phyloP scores from a whole-genome alignment of 2,113 vertebrate species.

The Chascanopsetta lugubris region DNA sequence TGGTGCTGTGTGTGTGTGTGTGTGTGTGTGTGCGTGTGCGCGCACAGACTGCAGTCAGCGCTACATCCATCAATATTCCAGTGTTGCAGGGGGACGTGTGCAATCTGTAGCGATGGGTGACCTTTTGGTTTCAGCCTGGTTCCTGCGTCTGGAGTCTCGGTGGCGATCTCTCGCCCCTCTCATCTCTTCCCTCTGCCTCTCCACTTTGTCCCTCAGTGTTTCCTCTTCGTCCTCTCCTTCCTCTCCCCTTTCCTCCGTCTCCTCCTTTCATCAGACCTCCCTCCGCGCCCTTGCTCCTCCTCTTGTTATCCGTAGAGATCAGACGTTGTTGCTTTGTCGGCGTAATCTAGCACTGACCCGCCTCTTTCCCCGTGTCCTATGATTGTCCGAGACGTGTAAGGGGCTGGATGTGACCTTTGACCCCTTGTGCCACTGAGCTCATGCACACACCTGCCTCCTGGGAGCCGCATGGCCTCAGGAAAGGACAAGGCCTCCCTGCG shows the following conservation, averaged over 20 bases:
- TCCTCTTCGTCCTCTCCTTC: neutral
- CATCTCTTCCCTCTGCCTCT: constrained; percentile 27
- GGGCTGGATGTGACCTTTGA: constrained; percentile 35
- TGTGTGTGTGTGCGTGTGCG: neutral
- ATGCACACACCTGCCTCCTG: constrained; percentile 41
- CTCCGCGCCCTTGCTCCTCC: neutral
- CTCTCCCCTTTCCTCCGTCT: neutral
- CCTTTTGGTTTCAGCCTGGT: constrained; percentile 56
- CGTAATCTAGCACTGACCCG: constrained; percentile 17
- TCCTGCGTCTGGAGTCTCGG: constrained; percentile 21
- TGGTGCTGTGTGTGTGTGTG: constrained; percentile 4
- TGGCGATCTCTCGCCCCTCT: constrained; percentile 20
- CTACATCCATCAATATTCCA: constrained; percentile 45
- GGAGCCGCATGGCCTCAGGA: constrained; percentile 41
- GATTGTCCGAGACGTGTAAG: constrained; percentile 49
- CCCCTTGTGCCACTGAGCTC: constrained; percentile 11
- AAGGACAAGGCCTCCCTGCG: constrained; percentile 44
- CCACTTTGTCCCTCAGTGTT: neutral
- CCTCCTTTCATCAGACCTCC: constrained; percentile 11
- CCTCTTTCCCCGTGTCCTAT: constrained; percentile 15
- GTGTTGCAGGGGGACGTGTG: constrained; percentile 21
- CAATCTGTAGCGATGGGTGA: constrained; percentile 44
- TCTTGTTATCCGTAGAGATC: neutral
- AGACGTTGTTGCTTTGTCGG: constrained; percentile 8
- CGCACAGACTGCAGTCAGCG: constrained; percentile 13